Conservation (phyloP, 2,113 vertebrate genomes). For the Chlorocebus sabaeus region DNA sequence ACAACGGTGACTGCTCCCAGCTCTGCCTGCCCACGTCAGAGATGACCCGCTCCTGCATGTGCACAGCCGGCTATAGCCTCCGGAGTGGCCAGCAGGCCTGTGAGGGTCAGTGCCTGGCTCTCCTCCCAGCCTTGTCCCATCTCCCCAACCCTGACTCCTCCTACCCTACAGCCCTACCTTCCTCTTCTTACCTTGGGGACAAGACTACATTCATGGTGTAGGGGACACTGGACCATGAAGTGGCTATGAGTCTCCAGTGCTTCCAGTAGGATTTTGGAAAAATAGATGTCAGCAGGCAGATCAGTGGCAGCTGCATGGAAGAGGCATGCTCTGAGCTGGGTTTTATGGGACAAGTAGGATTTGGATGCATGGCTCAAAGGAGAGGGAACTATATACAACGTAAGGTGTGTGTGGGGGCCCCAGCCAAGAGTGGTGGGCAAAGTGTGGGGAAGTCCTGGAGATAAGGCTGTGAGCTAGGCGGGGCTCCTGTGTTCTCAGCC, state of each 20-base stretch:
- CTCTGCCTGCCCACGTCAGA: conserved; percentile 94
- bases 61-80: conserved; percentile 96
- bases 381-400: neutral
- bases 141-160: neutral
- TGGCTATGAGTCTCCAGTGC: neutral
- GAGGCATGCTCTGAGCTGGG: neutral
- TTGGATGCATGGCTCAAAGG: neutral
- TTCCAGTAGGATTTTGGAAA: neutral
- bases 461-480: neutral
- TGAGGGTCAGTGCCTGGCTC: conserved; percentile 83
- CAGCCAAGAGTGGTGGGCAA: fast-evolving
- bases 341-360: neutral
- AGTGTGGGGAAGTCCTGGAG: neutral
- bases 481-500: neutral
- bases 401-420: neutral
- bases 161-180: fast-evolving
- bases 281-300: neutral
- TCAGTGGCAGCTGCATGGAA: neutral
- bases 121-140: fast-evolving
- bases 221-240: neutral
- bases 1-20: conserved; percentile 96
- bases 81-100: conserved; percentile 94
- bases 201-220: fast-evolving
- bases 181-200: neutral
- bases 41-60: conserved; percentile 94